These are phyloP conservation scores for Mimas tiliae DNA, from an alignment of 2,888 invertebrate genomes.

Conservation along the genomic window DNA sequence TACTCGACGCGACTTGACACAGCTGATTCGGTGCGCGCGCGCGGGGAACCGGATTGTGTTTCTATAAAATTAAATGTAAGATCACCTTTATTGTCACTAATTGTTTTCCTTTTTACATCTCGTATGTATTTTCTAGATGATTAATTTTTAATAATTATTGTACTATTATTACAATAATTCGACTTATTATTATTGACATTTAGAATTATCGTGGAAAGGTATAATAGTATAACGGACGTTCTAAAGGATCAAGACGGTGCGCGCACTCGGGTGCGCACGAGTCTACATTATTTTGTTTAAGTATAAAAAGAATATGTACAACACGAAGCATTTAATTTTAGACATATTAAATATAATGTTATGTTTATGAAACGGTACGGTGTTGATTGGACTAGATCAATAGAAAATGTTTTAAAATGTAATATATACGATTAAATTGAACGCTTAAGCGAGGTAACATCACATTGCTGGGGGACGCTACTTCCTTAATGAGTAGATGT, in stretches of 20 bases:
- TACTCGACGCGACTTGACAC: slow-evolving; percentile 20
- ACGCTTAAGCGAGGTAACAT: slow-evolving; percentile 75
- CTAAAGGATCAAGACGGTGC: slow-evolving; percentile 52
- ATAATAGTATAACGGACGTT: slow-evolving; percentile 61
- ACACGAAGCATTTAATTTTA: slow-evolving; percentile 84
- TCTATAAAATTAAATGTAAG: slow-evolving; percentile 72
- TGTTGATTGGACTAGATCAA: slow-evolving; percentile 25
- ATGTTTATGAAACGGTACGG: slow-evolving; percentile 56
- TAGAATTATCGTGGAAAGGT: slow-evolving; percentile 75
- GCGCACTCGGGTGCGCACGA: slow-evolving; percentile 47
- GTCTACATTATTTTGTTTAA: slow-evolving; percentile 51
- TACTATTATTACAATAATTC: slow-evolving; percentile 76
- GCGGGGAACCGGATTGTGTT: slow-evolving; percentile 17
- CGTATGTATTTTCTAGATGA: slow-evolving; percentile 76
- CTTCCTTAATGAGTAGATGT: slow-evolving; percentile 56
- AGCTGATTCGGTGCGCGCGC: slow-evolving; percentile 11
- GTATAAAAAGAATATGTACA: slow-evolving; percentile 74
- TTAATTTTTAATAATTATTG: slow-evolving; percentile 78
- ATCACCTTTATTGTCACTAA: slow-evolving; percentile 75
- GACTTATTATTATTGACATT: slow-evolving; percentile 73
- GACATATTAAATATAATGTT: slow-evolving; percentile 80
- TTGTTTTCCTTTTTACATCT: slow-evolving; percentile 73
- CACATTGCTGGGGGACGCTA: slow-evolving; percentile 68
- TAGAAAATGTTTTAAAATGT: slow-evolving; percentile 53
- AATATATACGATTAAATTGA: slow-evolving; percentile 53